These are phyloP conservation scores for Strigops habroptila DNA, from an alignment of 2,113 vertebrate species.

Conservation along the genomic window DNA sequence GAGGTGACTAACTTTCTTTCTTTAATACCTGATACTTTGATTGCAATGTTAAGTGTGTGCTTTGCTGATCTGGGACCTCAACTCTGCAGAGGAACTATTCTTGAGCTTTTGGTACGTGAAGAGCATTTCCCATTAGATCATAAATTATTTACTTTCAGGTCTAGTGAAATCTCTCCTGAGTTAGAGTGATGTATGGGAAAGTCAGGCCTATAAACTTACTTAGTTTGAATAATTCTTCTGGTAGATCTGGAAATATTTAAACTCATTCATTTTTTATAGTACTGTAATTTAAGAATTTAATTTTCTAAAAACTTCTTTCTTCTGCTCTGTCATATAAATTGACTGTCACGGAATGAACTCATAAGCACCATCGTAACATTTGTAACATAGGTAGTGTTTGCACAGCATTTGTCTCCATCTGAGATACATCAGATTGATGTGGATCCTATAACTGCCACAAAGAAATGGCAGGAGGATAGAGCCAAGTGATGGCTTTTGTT, in stretches of 20 bases:
- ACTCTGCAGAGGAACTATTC: neutral
- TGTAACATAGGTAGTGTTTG: neutral
- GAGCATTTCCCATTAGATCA: slow-evolving; percentile 21
- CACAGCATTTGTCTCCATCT: neutral
- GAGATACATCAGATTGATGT: neutral
- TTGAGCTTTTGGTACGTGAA: neutral
- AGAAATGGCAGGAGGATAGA: neutral
- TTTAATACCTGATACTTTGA: neutral
- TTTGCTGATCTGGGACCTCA: neutral
- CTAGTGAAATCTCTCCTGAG: slow-evolving; percentile 28
- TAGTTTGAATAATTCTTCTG: slow-evolving; percentile 57
- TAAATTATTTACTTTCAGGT: neutral
- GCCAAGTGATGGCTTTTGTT: neutral
- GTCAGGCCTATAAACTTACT: slow-evolving; percentile 34
- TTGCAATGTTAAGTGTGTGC: neutral
- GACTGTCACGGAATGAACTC: neutral
- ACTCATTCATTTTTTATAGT: slow-evolving; percentile 7
- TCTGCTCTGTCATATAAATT: neutral
- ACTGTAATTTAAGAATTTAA: slow-evolving; percentile 20
- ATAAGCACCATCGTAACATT: neutral
- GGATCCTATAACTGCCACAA: neutral
- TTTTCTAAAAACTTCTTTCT: neutral
- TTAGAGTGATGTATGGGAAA: slow-evolving; percentile 49
- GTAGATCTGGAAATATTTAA: slow-evolving; percentile 63
- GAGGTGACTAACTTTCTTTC: neutral